Base-by-base conservation (phyloP, 2,888 invertebrate genomes). In the Drosophila limbata region DNA sequence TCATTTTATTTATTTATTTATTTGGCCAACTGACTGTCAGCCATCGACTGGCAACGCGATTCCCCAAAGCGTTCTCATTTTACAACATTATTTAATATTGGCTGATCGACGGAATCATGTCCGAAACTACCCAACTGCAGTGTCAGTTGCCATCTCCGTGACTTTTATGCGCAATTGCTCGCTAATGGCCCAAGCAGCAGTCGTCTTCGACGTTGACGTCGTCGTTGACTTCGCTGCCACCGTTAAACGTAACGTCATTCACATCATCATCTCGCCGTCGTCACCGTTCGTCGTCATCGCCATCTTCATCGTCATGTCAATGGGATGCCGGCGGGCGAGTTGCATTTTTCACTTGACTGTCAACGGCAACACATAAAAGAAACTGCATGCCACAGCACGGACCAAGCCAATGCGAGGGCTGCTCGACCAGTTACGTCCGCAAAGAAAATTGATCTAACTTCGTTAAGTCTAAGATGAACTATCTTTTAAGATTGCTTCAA, bases 21-120 rank as follows among this genome's bases (percentile, higher is more conserved):
- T 86, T 84, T 86, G 72, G 69, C 73, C 78, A 73, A 59, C 48
- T 35, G 51, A 50, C 74, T 63, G 75, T 60, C 55, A 57, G 21
- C 45, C 45, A 45, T n/a, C 35, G 15, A 47, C 55, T 44, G 21
- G 33, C 53, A 66, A 42, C 33, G 69, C 69, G 59, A 79, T 74
- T 69, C 45, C 51, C 66, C 77, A 56, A 76, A 76, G 66, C 81
- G 73, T 64, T 84, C 76, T 73, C 64, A 59, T 79, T 84, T 84
- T 87, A 84, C 89, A 84, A 84, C 84, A 89, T 88, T 84, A 88
- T 84, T 89, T 84, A 89, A 84, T 89, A 89, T 89, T 89, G 83
- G 59, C 89, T 65, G 83, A 78, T 84, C 73, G 65, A 55, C 59
- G 39, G 61, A 56, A 48, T 57, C 64, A 76, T 56, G 67, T 47